A percentile compares a stretch with the other conserved stretches of the same genome.
Evolutionary conservation across 1,140 invertebrate species (phyloP).

Genomic region (Drosophila parvula): DNA sequence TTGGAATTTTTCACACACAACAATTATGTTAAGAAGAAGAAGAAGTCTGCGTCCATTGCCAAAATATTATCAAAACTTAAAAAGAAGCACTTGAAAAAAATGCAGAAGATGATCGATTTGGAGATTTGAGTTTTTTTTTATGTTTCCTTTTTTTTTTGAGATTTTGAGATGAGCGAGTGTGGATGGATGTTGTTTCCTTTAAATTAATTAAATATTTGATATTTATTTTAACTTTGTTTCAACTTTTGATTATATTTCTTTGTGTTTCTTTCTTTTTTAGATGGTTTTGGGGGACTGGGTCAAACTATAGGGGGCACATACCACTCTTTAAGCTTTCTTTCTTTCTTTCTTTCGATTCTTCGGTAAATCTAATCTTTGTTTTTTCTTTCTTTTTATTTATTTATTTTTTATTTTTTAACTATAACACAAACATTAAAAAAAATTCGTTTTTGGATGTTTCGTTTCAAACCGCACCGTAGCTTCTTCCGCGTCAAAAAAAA

Average conservation of each 20-base stretch:
- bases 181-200: background rate
- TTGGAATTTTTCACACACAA: background rate
- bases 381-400: background rate
- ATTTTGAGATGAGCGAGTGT: constrained; percentile 7
- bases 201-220: background rate
- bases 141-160: background rate
- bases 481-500: constrained; percentile 5
- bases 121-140: constrained; percentile 4
- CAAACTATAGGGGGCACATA: constrained; percentile 40
- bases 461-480: constrained; percentile 11
- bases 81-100: constrained; percentile 36
- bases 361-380: constrained; percentile 28
- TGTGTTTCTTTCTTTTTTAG: background rate
- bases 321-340: constrained; percentile 37
- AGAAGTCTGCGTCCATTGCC: constrained; percentile 55
- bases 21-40: constrained; percentile 14
- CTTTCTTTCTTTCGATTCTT: constrained; percentile 18
- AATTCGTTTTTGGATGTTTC: background rate
- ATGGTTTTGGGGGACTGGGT: constrained; percentile 30
- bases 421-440: constrained; percentile 19
- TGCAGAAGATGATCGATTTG: constrained; percentile 15
- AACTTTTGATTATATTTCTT: background rate
- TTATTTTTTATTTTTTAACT: background rate
- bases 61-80: constrained; percentile 24
- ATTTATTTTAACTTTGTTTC: background rate